A percentile compares a stretch with the other conserved stretches of the same genome.
Conservation (phyloP, 2,797 vertebrate species). For the Sorex maritimensis region DNA sequence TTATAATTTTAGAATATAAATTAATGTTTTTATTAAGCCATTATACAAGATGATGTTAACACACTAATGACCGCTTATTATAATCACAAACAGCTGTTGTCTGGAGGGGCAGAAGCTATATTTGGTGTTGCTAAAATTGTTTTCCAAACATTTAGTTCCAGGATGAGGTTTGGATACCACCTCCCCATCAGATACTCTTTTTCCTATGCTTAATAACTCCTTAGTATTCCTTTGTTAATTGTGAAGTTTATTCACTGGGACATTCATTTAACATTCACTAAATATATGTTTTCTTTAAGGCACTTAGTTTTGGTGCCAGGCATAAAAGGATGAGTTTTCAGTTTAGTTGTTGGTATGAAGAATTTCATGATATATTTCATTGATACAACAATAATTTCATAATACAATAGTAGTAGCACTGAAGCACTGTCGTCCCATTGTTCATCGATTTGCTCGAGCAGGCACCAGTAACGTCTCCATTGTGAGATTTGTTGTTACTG, state of each 20-base stretch:
- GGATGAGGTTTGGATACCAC: slow-evolving; percentile 55
- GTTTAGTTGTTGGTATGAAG: neutral
- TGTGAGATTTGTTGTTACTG: no score
- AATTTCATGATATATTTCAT: slow-evolving; percentile 7
- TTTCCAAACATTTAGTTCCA: slow-evolving; percentile 62
- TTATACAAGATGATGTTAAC: slow-evolving; percentile 69
- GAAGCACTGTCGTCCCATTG: no score
- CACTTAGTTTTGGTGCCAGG: slow-evolving; percentile 27
- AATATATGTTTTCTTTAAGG: neutral
- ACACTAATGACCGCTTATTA: slow-evolving; percentile 75
- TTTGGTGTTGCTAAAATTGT: slow-evolving; percentile 70
- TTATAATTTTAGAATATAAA: slow-evolving; percentile 80
- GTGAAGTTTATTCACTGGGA: slow-evolving; percentile 28
- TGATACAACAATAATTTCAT: no score
- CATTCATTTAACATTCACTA: slow-evolving; percentile 10
- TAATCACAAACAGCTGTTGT: slow-evolving; percentile 62
- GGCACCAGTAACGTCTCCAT: no score
- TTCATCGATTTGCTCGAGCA: no score
- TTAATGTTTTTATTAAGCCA: slow-evolving; percentile 71
- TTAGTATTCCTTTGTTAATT: neutral
- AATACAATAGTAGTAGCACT: no score
- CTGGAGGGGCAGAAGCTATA: slow-evolving; percentile 62
- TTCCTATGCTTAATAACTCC: slow-evolving; percentile 10
- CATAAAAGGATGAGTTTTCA: slow-evolving; percentile 13
- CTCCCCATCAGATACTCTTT: slow-evolving; percentile 38